Base-by-base conservation (phyloP, 2,888 invertebrate genomes). In the Drosophila maculinotata region DNA sequence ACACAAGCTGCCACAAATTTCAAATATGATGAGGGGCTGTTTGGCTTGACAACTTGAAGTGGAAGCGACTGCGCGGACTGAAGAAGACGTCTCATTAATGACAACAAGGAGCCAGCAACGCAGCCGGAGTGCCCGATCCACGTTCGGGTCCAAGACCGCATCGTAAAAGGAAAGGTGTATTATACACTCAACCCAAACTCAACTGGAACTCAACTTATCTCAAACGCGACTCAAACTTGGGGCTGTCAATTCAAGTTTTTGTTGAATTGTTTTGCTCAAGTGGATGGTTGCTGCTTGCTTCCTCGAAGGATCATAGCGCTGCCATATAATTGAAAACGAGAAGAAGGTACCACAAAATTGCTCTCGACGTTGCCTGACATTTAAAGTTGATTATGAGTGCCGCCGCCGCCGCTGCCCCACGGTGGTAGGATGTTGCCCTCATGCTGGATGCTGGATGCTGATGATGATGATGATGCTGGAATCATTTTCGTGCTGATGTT, bases 31-130 rank as follows among this genome's bases (percentile, higher is more conserved):
- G 73, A 79, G 88, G 81, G 83, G 41, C 80, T 57, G 64, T 45
- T 60, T 38, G 54, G 59, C 42, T 48, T 89, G 90, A 89, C 88
- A 89, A 84, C 77, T 79, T 79, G 74, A 89, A 90, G 90, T 90
- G 90, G 81, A 85, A 83, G 88, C 80, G 89, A 79, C 81, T 84
- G 68, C 52, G 69, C 67, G 60, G 44, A 44, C 88, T 84, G 72
- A 88, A 76, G 87, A 83, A 79, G 87, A 89, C 89, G 88, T 89
- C 89, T 89, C 90, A 90, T 89, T 89, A 89, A 89, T 88, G 89
- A 85, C 87, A 88, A 87, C 83, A 84, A 87, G 88, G 74, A 83
- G 80, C 79, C 25, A 28, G 10, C 17, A 25, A 10, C 52, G 5
- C 31, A 15, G 25, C 14, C 44, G 30, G 28, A 12, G 52, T 26